These are phyloP conservation scores for Acyrthosiphon pisum DNA, from an alignment of 1,140 invertebrate species.

Conservation along the genomic window DNA sequence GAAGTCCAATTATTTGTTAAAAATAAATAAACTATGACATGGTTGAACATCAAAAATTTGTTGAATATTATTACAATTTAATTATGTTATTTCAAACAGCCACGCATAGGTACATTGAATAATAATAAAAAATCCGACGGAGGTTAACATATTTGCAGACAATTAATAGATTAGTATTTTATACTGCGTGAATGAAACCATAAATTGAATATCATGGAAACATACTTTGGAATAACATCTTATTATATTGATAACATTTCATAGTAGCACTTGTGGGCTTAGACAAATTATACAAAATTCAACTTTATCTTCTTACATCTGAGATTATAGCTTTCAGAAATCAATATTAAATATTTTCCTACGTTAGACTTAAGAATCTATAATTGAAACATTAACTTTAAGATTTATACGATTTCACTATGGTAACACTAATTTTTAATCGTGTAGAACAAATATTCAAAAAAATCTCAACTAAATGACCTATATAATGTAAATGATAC, in stretches of 20 bases:
- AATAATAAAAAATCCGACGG: background rate
- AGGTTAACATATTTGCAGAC: background rate
- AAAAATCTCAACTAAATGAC: no score
- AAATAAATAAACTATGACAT: background rate
- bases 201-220: background rate
- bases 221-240: background rate
- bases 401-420: no score
- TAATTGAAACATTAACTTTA: background rate
- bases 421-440: no score
- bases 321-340: background rate
- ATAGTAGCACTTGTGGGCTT: background rate
- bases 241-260: background rate
- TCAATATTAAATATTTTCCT: background rate
- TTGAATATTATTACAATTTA: background rate
- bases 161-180: background rate
- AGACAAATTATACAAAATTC: background rate
- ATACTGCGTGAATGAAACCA: background rate
- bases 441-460: no score
- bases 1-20: background rate
- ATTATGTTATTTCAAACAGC: background rate
- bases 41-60: no score
- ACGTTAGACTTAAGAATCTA: background rate
- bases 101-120: background rate
- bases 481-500: no score
- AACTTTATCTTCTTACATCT: background rate